Evolutionary conservation across 2,113 vertebrate species (phyloP).

Genomic region (Carettochelys insculpta): DNA sequence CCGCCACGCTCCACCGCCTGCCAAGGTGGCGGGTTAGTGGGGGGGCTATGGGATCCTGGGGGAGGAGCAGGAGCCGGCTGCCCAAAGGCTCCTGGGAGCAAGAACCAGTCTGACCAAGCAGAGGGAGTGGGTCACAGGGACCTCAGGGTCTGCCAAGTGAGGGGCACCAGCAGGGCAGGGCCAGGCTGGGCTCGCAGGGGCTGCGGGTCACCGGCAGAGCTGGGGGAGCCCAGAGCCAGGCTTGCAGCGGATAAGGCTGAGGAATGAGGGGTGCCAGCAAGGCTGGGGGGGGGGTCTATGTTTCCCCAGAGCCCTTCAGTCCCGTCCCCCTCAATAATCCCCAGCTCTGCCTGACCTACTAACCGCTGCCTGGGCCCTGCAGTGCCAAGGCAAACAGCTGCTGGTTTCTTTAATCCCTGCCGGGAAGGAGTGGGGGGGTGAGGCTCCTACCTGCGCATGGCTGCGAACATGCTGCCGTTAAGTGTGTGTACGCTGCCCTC

Average conservation of each 20-base stretch:
- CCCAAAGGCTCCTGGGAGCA: neutral
- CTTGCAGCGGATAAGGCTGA: no score
- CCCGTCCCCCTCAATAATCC: neutral
- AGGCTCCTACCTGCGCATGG: conserved; percentile 11
- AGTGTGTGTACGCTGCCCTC: neutral
- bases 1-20: conserved; percentile 55
- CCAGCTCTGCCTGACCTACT: neutral
- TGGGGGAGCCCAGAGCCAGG: no score
- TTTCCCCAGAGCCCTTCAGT: no score
- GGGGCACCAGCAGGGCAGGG: neutral
- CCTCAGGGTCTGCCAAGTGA: neutral
- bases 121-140: neutral
- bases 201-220: neutral
- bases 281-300: no score
- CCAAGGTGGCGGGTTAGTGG: neutral
- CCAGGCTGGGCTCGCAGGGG: neutral
- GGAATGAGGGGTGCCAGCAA: no score
- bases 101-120: neutral
- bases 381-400: neutral
- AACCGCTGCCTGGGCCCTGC: neutral
- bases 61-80: no score
- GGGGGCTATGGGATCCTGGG: no score
- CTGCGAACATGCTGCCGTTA: neutral
- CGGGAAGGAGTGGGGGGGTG: neutral
- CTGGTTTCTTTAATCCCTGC: neutral